phyloP scores from a whole-genome alignment of 2,888 invertebrate species.

The Amphipoea lucens region DNA sequence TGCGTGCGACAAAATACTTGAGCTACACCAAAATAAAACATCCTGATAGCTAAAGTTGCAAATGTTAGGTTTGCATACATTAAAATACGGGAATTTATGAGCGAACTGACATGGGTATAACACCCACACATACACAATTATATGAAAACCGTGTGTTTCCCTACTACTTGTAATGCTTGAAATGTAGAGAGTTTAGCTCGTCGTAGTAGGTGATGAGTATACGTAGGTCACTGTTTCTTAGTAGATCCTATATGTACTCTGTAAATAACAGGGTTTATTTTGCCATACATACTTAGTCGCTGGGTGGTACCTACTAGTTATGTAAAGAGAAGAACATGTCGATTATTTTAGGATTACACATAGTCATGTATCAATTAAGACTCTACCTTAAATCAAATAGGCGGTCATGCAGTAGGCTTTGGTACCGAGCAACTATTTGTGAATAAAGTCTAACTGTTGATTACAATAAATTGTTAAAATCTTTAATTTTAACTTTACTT shows the following conservation, averaged over 20 bases:
- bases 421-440: constrained; percentile 61
- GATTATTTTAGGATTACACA: constrained; percentile 26
- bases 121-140: constrained; percentile 12
- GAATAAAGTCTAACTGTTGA: constrained; percentile 51
- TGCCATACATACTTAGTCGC: constrained; percentile 14
- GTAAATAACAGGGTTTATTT: constrained; percentile 15
- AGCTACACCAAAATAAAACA: constrained; percentile 92
- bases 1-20: constrained; percentile 96
- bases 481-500: constrained; percentile 35
- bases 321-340: constrained; percentile 14
- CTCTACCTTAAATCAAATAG: constrained; percentile 57
- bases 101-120: not conserved
- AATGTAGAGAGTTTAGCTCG: constrained; percentile 19
- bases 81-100: constrained; percentile 21
- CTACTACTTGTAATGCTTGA: constrained; percentile 19
- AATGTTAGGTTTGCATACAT: constrained; percentile 42
- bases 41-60: constrained; percentile 74
- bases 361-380: constrained; percentile 25
- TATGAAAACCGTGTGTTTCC: constrained; percentile 8
- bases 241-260: constrained; percentile 2
- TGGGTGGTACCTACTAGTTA: constrained; percentile 36
- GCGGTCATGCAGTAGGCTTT: constrained; percentile 69
- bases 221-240: constrained; percentile 9
- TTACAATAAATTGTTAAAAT: constrained; percentile 42
- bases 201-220: constrained; percentile 12